Percentiles rank a stretch among this genome's conserved stretches.
Evolutionary conservation across 2,113 vertebrate genomes (phyloP).

Genomic region (Prunella himalayana): DNA sequence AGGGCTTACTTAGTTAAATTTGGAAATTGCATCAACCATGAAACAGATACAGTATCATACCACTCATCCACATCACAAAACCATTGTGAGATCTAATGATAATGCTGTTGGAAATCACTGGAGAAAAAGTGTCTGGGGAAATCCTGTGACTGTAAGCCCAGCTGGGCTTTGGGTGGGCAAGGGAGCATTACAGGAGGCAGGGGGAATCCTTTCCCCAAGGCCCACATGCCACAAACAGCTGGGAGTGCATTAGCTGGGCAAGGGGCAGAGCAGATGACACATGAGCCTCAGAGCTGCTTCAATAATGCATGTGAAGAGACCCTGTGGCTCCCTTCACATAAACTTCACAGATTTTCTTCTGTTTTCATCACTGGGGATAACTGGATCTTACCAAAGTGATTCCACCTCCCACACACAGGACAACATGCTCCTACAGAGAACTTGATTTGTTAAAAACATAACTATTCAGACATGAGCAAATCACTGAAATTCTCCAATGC

Average conservation of each 20-base stretch:
- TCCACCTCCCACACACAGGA: neutral
- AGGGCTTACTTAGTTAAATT: neutral
- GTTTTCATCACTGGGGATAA: neutral
- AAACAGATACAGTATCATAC: neutral
- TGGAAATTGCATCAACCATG: neutral
- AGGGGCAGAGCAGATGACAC: neutral
- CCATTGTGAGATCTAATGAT: neutral
- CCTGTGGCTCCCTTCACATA: neutral
- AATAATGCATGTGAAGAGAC: neutral
- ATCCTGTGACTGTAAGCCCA: neutral
- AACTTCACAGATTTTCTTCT: neutral
- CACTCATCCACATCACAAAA: neutral
- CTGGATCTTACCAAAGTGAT: neutral
- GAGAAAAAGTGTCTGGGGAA: neutral
- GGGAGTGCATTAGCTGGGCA: neutral
- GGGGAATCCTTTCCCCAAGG: neutral
- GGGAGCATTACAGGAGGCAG: neutral
- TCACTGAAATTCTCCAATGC: neutral
- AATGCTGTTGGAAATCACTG: neutral
- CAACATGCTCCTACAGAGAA: neutral
- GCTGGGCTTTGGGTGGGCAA: neutral
- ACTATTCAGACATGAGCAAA: neutral
- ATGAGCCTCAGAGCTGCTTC: neutral
- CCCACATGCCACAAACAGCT: neutral
- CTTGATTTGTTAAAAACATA: neutral